phyloP scores from a whole-genome alignment of 1,140 invertebrate genomes.

The Palaemon carinicauda region DNA sequence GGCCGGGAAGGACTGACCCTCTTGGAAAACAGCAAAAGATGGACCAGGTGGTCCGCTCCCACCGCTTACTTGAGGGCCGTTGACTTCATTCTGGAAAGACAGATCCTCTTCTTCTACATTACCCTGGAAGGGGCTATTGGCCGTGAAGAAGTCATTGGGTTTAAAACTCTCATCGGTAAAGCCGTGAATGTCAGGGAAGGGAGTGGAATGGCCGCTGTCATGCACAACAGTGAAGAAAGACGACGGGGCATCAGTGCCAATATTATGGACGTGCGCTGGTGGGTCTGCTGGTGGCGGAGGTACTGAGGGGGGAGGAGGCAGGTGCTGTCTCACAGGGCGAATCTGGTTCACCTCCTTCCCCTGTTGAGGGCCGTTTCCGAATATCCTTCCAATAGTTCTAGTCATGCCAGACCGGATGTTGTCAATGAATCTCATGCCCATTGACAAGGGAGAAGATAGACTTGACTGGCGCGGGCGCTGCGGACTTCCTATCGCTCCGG shows the following conservation, averaged over 20 bases:
- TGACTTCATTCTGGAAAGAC: background rate
- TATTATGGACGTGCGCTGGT: background rate
- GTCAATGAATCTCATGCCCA: conserved; percentile 29
- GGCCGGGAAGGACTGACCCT: background rate
- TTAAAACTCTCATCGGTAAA: conserved; percentile 40
- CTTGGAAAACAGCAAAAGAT: background rate
- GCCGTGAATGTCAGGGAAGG: conserved; percentile 11
- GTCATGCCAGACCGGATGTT: conserved; percentile 35
- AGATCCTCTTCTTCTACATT: conserved; percentile 19
- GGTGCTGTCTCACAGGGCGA: background rate
- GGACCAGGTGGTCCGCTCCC: background rate
- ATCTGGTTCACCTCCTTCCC: background rate
- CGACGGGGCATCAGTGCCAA: background rate
- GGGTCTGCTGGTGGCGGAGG: background rate
- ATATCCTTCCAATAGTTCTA: conserved; percentile 10
- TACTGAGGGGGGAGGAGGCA: background rate
- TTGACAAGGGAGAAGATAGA: conserved; percentile 26
- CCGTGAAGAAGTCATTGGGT: conserved; percentile 11
- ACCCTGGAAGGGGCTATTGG: conserved; percentile 33
- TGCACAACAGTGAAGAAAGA: conserved; percentile 46
- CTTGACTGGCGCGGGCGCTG: conserved; percentile 23
- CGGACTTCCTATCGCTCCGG: background rate
- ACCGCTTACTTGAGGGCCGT: too few species aligned
- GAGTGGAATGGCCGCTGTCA: background rate
- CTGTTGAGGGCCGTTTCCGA: background rate